These are phyloP conservation scores for Misgurnus mizolepis DNA, from an alignment of 2,113 vertebrate genomes.

Conservation along the genomic window DNA sequence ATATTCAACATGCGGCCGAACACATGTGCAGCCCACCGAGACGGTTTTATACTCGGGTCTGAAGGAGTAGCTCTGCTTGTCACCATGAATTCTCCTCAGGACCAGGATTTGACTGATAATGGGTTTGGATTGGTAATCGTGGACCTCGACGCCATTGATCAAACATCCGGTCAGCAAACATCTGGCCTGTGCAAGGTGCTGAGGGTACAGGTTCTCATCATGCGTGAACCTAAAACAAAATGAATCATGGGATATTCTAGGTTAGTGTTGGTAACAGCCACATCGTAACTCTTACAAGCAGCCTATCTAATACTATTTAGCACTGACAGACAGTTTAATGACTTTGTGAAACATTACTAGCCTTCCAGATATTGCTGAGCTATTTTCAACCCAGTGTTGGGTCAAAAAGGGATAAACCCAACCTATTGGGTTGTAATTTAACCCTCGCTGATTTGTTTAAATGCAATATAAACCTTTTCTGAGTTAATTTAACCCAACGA, in stretches of 20 bases:
- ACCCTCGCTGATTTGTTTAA: too few relatives aligned
- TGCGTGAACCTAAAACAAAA: slow-evolving; percentile 37
- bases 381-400: too few relatives aligned
- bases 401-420: too few relatives aligned
- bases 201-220: slow-evolving; percentile 59
- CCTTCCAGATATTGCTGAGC: too few relatives aligned
- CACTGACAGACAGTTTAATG: too few relatives aligned
- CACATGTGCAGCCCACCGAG: slow-evolving; percentile 87
- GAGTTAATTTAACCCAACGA: too few relatives aligned
- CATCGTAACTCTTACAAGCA: background rate
- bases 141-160: slow-evolving; percentile 68
- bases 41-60: slow-evolving; percentile 79
- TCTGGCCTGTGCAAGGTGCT: slow-evolving; percentile 67
- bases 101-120: slow-evolving; percentile 83
- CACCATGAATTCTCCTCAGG: slow-evolving; percentile 69
- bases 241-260: background rate
- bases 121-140: slow-evolving; percentile 75
- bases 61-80: slow-evolving; percentile 64
- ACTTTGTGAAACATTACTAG: too few relatives aligned
- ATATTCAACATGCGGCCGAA: slow-evolving; percentile 53
- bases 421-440: too few relatives aligned
- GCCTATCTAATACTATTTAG: too few relatives aligned
- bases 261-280: background rate
- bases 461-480: too few relatives aligned
- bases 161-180: slow-evolving; percentile 79